phyloP scores from a whole-genome alignment of 2,888 invertebrate species.

The Synanthedon vespiformis region DNA sequence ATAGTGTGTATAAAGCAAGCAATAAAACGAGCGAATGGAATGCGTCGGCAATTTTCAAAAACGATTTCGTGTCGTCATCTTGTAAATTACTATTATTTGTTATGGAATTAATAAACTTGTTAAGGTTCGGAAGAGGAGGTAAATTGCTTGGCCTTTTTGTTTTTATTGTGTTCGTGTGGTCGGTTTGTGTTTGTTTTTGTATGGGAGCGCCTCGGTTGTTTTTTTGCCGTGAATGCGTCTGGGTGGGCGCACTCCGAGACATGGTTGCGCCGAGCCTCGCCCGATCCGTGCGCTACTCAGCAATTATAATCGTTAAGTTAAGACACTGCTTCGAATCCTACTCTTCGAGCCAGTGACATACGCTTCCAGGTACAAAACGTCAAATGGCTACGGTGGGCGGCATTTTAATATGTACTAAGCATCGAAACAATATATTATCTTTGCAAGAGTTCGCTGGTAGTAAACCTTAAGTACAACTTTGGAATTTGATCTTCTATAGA shows the following conservation, averaged over 20 bases:
- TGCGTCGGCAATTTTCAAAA: constrained; percentile 59
- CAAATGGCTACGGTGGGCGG: too few species aligned
- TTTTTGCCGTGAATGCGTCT: constrained; percentile 49
- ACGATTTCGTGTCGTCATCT: constrained; percentile 56
- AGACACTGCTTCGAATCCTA: too few species aligned
- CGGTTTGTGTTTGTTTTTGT: constrained; percentile 64
- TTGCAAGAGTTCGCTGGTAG: too few species aligned
- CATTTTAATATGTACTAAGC: too few species aligned
- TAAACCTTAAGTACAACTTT: too few species aligned
- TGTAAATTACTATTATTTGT: constrained; percentile 67
- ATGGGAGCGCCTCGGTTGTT: constrained; percentile 36
- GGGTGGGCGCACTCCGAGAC: constrained; percentile 64
- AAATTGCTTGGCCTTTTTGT: constrained; percentile 59
- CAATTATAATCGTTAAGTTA: constrained; percentile 42
- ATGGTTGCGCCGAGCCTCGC: constrained; percentile 44
- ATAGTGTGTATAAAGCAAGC: constrained; percentile 5
- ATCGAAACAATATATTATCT: too few species aligned
- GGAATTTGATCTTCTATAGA: too few species aligned
- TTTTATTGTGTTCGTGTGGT: constrained; percentile 61
- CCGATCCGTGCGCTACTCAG: constrained; percentile 18
- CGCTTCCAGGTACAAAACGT: too few species aligned
- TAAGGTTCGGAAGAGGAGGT: constrained; percentile 62
- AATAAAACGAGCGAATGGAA: constrained; percentile 57
- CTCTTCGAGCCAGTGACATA: too few species aligned
- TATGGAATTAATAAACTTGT: constrained; percentile 70